Percentiles rank a stretch among this genome's conserved stretches.
These are phyloP conservation scores for Gephyroberyx darwinii DNA, from an alignment of 2,797 vertebrate genomes.

Conservation along the genomic window DNA sequence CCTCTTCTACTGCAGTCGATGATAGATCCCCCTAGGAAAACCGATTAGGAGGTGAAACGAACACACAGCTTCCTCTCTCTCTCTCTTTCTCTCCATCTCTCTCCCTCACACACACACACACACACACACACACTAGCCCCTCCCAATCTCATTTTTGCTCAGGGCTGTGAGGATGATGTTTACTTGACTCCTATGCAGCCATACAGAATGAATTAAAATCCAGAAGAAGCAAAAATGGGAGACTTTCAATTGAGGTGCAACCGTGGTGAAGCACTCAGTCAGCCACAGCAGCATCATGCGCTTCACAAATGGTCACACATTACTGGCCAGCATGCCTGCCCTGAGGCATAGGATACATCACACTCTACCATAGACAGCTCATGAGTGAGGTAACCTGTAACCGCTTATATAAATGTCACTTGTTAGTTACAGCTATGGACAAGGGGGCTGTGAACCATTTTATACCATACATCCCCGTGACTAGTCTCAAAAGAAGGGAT, in stretches of 20 bases:
- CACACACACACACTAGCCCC: conserved; percentile 19
- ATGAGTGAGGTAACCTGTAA: conserved; percentile 27
- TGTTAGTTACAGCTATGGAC: conserved; percentile 42
- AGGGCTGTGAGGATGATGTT: conserved; percentile 67
- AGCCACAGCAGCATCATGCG: conserved; percentile 51
- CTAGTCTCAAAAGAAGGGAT: conserved; percentile 49
- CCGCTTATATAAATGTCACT: conserved; percentile 46
- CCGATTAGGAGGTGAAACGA: conserved; percentile 78
- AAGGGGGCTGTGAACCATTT: conserved; percentile 6
- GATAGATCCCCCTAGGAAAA: conserved; percentile 72
- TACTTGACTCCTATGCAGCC: conserved; percentile 65
- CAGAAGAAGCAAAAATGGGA: conserved; percentile 21
- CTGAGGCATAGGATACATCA: conserved; percentile 36
- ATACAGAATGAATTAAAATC: conserved; percentile 50
- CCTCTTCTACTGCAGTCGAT: conserved; percentile 66
- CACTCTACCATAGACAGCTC: conserved; percentile 25
- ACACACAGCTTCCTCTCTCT: conserved; percentile 61
- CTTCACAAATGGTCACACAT: conserved; percentile 45
- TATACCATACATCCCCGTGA: conserved; percentile 21
- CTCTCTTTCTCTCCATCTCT: conserved; percentile 46
- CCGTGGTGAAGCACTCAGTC: conserved; percentile 40
- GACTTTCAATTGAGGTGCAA: conserved; percentile 39
- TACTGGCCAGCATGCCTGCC: conserved; percentile 45
- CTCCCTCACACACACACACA: background rate
- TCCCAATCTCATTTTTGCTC: conserved; percentile 60